Base-by-base conservation (phyloP, 2,888 invertebrate genomes). In the Euplagia quadripunctaria region DNA sequence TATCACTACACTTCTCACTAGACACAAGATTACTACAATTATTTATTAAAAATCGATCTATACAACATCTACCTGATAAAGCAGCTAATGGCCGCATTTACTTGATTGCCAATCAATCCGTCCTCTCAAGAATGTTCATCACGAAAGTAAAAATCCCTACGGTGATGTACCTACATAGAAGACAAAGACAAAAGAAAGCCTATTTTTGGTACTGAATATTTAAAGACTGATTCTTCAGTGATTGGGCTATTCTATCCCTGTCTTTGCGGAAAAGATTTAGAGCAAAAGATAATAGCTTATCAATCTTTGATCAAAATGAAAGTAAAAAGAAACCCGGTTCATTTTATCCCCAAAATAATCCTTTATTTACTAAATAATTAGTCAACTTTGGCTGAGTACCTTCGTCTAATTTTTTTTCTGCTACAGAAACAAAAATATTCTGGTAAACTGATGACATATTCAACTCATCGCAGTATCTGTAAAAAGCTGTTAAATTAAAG, bases 281-380 rank as follows among this genome's bases (percentile, higher is more conserved):
- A 64, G 42, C 7, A 9, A n/a, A 43, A 64, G 43, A 64, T 55
- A 43, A 70, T 14, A 17, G 66, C 51, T 61, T 67, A 67, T 67
- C 49, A 58, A 67, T 71, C 66, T 71, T 67, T 67, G 61, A 51
- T 67, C 42, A 46, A 55, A 9, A 51, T 64, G 43, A 58, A 61
- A 17, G 61, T 31, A 11, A 46, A 20, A 42, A 61, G 49, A 65
- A 65, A 46, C 58, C 2, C 17, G 4, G 12, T 49, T 49, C 14
- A 66, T 66, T 71, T 66, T 58, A 41, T 49, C 17, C 52, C 43
- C 41, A 42, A 61, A 67, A 66, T 58, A 31, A 65, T 52, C 66
- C 7, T 63, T 66, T 66, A 66, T 66, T 61, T 49, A 49, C 31
- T 71, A 31, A 58, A 55, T 65, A 58, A 61, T 69, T 69, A 69